Evolutionary conservation across 2,797 vertebrate species (phyloP).

Genomic region (Lutjanus argentimaculatus): DNA sequence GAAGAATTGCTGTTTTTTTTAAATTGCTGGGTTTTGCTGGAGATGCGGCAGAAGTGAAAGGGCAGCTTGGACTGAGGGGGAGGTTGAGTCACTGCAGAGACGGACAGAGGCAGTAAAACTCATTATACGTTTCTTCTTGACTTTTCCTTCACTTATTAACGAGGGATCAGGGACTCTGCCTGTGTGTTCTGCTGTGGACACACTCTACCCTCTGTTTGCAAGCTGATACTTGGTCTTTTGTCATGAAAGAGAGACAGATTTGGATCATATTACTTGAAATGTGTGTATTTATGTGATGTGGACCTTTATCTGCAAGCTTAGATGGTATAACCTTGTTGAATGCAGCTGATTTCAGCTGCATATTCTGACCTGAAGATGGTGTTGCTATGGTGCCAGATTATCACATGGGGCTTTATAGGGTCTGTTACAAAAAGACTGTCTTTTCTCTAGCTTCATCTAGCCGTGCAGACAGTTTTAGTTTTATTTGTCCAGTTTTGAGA

Average conservation of each 20-base stretch:
- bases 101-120: conserved; percentile 20
- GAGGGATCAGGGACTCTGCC: conserved; percentile 5
- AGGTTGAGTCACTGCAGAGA: conserved; percentile 45
- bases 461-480: not conserved
- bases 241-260: not conserved
- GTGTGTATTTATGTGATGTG: not conserved
- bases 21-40: conserved; percentile 30
- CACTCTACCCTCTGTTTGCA: not conserved
- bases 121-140: conserved; percentile 26
- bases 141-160: conserved; percentile 31
- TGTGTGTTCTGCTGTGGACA: conserved; percentile 1
- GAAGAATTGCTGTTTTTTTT: not conserved
- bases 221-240: not conserved
- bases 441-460: not conserved
- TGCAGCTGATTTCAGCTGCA: not conserved
- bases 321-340: not conserved
- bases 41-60: conserved; percentile 55
- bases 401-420: not conserved
- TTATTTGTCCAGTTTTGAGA: not conserved
- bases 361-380: not conserved
- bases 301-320: not conserved
- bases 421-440: not conserved
- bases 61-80: conserved; percentile 52
- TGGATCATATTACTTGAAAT: conserved; percentile 1
- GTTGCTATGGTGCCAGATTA: not conserved